Evolutionary conservation across 2,797 vertebrate species (phyloP).

Genomic region (Centroberyx gerrardi): DNA sequence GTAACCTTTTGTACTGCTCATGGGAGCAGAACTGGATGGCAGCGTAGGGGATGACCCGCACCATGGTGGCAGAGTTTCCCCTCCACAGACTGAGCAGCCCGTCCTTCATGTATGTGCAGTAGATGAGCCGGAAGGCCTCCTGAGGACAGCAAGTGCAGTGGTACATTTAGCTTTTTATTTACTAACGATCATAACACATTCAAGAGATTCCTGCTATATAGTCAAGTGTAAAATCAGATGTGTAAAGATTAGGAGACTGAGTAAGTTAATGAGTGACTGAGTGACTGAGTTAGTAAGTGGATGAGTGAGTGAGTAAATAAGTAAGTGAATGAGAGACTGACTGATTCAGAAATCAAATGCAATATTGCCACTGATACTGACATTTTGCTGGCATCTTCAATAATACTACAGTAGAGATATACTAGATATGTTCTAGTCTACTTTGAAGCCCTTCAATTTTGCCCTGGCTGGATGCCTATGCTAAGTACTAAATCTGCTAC

Average conservation of each 20-base stretch:
- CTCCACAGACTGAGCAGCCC: slow-evolving; percentile 96
- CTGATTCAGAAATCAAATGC: not conserved
- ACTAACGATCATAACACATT: not conserved
- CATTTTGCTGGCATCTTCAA: not conserved
- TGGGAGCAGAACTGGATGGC: slow-evolving; percentile 98
- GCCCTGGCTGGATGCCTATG: no score
- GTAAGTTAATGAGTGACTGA: not conserved
- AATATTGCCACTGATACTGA: not conserved
- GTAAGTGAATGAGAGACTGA: no score
- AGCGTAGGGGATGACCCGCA: slow-evolving; percentile 95
- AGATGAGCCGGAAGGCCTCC: slow-evolving; percentile 95
- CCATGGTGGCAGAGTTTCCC: slow-evolving; percentile 98
- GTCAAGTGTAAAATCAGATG: not conserved
- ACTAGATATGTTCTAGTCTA: not conserved
- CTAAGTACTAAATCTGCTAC: not conserved
- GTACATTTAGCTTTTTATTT: not conserved
- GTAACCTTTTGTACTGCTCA: slow-evolving; percentile 93
- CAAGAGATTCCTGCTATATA: not conserved
- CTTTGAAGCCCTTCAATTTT: no score
- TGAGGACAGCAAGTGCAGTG: slow-evolving; percentile 49
- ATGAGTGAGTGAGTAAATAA: not conserved
- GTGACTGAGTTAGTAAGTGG: not conserved
- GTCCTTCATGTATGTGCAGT: slow-evolving; percentile 91
- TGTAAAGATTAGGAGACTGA: not conserved
- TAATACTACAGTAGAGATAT: not conserved